Evolutionary conservation across 2,797 vertebrate genomes (phyloP).

Genomic region (Pipistrellus nathusii): DNA sequence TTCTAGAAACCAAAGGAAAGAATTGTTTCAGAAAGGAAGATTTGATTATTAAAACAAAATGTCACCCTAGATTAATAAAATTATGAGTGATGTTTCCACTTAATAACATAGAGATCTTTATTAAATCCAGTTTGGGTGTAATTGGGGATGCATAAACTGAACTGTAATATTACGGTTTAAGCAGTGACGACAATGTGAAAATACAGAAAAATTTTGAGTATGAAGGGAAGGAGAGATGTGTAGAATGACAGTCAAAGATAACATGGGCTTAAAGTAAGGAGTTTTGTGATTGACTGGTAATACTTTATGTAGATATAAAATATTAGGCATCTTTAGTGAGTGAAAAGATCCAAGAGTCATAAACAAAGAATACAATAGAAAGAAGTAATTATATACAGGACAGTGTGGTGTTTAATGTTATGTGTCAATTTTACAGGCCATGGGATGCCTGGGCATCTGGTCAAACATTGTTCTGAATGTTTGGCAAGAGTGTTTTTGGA

Average conservation of each 20-base stretch:
- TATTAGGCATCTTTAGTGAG: background rate
- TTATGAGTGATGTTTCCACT: background rate
- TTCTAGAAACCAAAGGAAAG: background rate
- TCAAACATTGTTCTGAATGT: slow-evolving; percentile 11
- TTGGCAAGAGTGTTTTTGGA: background rate
- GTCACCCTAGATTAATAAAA: background rate
- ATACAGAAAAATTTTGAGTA: background rate
- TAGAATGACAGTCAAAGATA: background rate
- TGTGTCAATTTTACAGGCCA: background rate
- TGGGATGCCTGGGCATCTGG: background rate
- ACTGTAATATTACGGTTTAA: slow-evolving; percentile 8
- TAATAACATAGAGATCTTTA: background rate
- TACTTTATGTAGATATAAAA: slow-evolving; percentile 11
- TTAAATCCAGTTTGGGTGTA: background rate
- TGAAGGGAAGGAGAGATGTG: background rate
- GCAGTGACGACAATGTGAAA: background rate
- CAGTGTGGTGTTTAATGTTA: background rate
- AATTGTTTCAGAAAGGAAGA: background rate
- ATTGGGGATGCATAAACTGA: background rate
- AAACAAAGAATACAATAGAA: slow-evolving; percentile 10
- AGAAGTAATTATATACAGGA: background rate
- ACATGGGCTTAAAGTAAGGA: background rate
- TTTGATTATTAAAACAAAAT: slow-evolving; percentile 15
- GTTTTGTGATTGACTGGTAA: background rate
- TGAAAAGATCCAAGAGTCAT: background rate